Evolutionary conservation across 2,113 vertebrate genomes (phyloP), one percentile per base, ranked within the genome.

Genomic region (Lethenteron reissneri): DNA sequence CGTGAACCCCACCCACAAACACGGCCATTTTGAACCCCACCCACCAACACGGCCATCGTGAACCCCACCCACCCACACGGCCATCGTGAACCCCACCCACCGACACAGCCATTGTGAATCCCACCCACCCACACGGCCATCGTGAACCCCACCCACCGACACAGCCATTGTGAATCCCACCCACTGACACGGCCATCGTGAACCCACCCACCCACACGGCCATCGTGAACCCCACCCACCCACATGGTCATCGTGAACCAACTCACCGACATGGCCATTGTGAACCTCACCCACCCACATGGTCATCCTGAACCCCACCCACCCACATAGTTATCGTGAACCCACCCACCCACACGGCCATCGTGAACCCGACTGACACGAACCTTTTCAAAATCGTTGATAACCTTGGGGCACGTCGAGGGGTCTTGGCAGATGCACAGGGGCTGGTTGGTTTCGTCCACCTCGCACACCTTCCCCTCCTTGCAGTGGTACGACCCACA

Each of bases 361-460:
- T 11, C 2, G 15, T 71, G 8, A 70, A 71, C 12, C 58, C 12
- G 19, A 58, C 13, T 58, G 70, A 70, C 56, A 4, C 85, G 83
- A 76, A 99, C 94, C 75, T 97, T 94, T 81, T 99, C 92, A 8
- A 92, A 99, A 74, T 89, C 83, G 11, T 84, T 88, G 0, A 83
- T 68, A 1, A 83, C 83, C 12, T 83, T 72, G 0, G 86, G 82
- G 84, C 94, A 99, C 80, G 81, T 88, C 79, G 89, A 81, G 58
- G 91, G 86, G 77, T 97, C 90, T 83, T 94, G 90, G 84, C 94
- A 99, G 74, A 99, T 92, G 9, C 94, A 99, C 85, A 99, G 85
- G 77, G 94, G 90, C 0, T 78, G 83, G 82, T 99, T 99, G 82
- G 73, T 83, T 74, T 99, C 92, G 1, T 96, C 94, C 3, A 92